Evolutionary conservation across 2,888 invertebrate species (phyloP).

Genomic region (Isoperla grammatica): DNA sequence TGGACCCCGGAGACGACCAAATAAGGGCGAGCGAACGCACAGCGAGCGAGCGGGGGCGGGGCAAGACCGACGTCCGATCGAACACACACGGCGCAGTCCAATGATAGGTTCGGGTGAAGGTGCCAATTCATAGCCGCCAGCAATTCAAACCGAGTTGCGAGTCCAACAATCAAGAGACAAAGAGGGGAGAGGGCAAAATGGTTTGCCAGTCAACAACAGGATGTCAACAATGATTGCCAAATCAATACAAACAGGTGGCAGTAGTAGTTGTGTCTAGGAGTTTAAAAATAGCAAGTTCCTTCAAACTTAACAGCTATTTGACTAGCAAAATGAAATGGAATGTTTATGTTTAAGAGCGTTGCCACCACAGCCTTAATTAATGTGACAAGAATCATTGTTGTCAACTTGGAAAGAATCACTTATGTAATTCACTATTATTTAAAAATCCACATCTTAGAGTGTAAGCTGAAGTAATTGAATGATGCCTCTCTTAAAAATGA

Average conservation of each 20-base stretch:
- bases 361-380: too few relatives aligned
- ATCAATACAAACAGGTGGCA: constrained; percentile 30
- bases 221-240: constrained; percentile 31
- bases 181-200: constrained; percentile 58
- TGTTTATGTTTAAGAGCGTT: too few relatives aligned
- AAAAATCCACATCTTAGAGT: too few relatives aligned
- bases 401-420: too few relatives aligned
- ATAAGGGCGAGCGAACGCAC: constrained; percentile 7
- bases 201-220: constrained; percentile 56
- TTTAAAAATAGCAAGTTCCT: too few relatives aligned
- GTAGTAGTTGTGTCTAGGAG: constrained; percentile 22
- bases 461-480: too few relatives aligned
- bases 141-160: constrained; percentile 34
- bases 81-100: constrained; percentile 21
- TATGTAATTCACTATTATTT: too few relatives aligned
- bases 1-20: constrained; percentile 13
- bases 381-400: too few relatives aligned
- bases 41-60: constrained; percentile 23
- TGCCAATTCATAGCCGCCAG: constrained; percentile 31
- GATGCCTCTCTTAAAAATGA: too few relatives aligned
- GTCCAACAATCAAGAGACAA: constrained; percentile 58
- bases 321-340: too few relatives aligned
- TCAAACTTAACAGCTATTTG: too few relatives aligned
- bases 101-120: constrained; percentile 24
- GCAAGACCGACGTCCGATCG: constrained; percentile 27